Conservation (phyloP, 2,113 vertebrate species). For the Ibidorhyncha struthersii region DNA sequence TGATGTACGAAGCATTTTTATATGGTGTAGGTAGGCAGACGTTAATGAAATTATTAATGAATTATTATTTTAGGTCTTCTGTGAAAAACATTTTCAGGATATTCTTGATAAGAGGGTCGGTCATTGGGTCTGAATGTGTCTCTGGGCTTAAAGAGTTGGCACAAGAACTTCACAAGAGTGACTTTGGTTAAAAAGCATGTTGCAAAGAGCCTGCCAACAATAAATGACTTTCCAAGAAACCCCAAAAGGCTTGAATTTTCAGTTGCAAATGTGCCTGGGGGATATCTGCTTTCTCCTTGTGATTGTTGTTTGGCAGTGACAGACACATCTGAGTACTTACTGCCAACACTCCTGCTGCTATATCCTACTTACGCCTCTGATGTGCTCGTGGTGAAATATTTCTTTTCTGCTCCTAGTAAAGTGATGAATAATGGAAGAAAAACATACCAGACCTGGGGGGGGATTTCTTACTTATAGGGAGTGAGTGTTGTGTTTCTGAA, state of each 20-base stretch:
- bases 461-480: not conserved
- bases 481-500: no score
- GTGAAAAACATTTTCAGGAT: not conserved
- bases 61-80: not conserved
- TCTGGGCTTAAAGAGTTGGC: not conserved
- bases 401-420: not conserved
- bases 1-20: not conserved
- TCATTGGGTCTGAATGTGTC: not conserved
- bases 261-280: not conserved
- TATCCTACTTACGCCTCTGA: not conserved
- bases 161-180: not conserved
- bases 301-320: not conserved
- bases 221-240: not conserved
- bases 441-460: not conserved
- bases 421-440: not conserved
- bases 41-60: not conserved
- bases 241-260: not conserved
- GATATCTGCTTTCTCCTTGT: not conserved
- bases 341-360: not conserved
- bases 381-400: not conserved
- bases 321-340: not conserved
- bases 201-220: no score
- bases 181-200: not conserved
- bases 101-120: not conserved
- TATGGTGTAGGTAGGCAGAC: not conserved